Evolutionary conservation across 2,797 vertebrate species (phyloP).

Genomic region (Crossoptilon crossoptilon): DNA sequence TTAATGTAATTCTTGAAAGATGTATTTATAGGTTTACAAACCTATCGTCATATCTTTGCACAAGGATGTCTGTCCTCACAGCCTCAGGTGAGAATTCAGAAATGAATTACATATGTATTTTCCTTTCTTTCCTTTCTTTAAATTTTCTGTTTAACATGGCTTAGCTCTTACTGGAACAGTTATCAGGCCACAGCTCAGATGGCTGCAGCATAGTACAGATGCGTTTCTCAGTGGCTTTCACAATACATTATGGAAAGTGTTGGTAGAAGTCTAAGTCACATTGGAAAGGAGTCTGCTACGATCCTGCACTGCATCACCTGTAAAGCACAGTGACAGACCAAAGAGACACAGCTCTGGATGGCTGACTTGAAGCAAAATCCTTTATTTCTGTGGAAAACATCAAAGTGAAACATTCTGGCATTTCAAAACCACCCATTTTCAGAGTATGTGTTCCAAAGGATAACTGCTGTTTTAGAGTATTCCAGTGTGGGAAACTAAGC

Average conservation of each 20-base stretch:
- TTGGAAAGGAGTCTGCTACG: not conserved
- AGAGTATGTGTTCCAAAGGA: not conserved
- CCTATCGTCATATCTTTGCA: not conserved
- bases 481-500: not conserved
- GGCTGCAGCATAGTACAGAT: not conserved
- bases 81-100: not conserved
- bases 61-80: not conserved
- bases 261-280: not conserved
- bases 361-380: not conserved
- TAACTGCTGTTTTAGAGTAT: not conserved
- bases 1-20: not conserved
- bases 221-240: not conserved
- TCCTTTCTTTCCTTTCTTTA: no score
- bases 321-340: not conserved
- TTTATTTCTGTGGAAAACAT: not conserved
- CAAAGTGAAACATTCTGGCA: not conserved
- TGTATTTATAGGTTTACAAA: not conserved
- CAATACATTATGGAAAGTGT: not conserved
- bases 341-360: not conserved
- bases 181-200: not conserved
- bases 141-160: not conserved
- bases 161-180: not conserved
- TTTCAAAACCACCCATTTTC: not conserved
- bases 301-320: not conserved
- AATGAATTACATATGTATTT: not conserved